These are phyloP conservation scores for Euplexia lucipara DNA, from an alignment of 2,888 invertebrate genomes.

Conservation along the genomic window DNA sequence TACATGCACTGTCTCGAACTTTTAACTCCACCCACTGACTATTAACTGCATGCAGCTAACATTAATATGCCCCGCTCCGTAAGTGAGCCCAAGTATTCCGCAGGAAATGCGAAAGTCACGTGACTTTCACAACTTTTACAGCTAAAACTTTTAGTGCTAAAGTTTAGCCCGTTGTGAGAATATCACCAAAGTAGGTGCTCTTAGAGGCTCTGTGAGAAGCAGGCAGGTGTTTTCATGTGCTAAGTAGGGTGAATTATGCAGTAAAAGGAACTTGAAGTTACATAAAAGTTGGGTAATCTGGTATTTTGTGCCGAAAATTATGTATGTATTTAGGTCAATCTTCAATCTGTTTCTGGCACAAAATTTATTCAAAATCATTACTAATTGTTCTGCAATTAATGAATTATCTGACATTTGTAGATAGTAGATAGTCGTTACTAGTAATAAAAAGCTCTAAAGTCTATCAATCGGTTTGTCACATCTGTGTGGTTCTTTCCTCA, in stretches of 20 bases:
- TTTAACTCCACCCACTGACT: background rate
- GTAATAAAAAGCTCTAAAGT: too few species aligned
- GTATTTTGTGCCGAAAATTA: background rate
- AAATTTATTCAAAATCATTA: too few species aligned
- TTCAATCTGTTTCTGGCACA: too few species aligned
- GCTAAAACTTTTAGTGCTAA: constrained; percentile 30
- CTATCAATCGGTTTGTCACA: too few species aligned
- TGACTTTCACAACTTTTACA: constrained; percentile 30
- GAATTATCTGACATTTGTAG: too few species aligned
- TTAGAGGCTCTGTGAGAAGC: constrained; percentile 11
- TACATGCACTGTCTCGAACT: background rate
- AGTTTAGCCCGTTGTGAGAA: constrained; percentile 8
- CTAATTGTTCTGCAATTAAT: too few species aligned
- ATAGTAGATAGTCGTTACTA: too few species aligned
- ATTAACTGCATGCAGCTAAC: constrained; percentile 4
- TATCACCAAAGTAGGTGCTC: background rate
- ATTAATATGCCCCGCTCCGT: constrained; percentile 1
- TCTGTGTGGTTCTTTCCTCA: too few species aligned
- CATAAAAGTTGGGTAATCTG: background rate
- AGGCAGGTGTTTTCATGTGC: constrained; percentile 16
- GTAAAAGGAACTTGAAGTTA: constrained; percentile 2
- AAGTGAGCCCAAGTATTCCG: constrained; percentile 13
- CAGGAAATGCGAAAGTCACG: background rate
- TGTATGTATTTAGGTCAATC: background rate
- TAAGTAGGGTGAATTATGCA: constrained; percentile 11